These are phyloP conservation scores for Scelioninae gen. 2 DNA, from an alignment of 2,888 invertebrate genomes.

Conservation along the genomic window DNA sequence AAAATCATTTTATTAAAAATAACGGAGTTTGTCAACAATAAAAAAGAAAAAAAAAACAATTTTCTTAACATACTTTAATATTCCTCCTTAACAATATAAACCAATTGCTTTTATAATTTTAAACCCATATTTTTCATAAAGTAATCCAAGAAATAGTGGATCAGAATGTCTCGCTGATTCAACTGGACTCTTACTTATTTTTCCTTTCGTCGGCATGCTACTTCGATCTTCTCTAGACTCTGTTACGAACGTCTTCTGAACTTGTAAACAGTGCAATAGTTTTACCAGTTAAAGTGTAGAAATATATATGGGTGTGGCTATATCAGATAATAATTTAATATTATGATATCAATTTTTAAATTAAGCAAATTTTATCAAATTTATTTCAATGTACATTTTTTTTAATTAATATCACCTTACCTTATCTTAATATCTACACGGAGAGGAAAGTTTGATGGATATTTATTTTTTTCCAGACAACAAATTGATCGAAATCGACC, in stretches of 20 bases:
- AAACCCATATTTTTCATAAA: slow-evolving; percentile 27
- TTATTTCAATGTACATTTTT: no score
- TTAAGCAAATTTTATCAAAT: not conserved
- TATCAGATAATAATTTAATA: no score
- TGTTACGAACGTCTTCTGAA: slow-evolving; percentile 43
- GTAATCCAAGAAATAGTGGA: slow-evolving; percentile 17
- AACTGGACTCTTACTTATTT: slow-evolving; percentile 33
- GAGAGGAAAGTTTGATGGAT: no score
- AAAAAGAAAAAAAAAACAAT: not conserved
- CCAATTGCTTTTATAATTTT: no score
- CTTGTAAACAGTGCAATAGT: slow-evolving; percentile 52
- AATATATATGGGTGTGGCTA: slow-evolving; percentile 41
- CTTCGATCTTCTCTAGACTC: slow-evolving; percentile 43
- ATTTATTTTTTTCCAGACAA: no score
- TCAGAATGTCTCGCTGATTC: slow-evolving; percentile 37
- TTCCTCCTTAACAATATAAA: no score
- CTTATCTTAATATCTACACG: no score
- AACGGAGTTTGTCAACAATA: no score
- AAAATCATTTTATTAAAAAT: no score
- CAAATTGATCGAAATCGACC: no score
- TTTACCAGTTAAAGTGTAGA: slow-evolving; percentile 34
- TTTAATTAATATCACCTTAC: no score
- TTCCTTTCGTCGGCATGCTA: slow-evolving; percentile 32
- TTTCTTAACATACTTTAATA: no score
- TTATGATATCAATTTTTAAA: slow-evolving; percentile 1